Evolutionary conservation across 2,113 vertebrate genomes (phyloP), one percentile per base, ranked within the genome.

Genomic region (Micronycteris hirsuta): DNA sequence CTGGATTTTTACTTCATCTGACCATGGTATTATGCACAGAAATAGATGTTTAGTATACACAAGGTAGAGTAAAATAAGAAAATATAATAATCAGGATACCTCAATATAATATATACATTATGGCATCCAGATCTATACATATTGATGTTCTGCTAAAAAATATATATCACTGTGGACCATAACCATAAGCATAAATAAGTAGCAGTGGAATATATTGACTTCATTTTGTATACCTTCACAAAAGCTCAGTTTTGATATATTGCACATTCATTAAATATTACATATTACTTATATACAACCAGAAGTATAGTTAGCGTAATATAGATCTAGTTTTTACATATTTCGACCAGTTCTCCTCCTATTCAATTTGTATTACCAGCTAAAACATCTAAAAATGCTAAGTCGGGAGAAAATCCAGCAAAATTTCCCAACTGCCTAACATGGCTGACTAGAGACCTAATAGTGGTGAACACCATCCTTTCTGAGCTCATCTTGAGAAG

Each of bases 351-450:
- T 54, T 65, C 56, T 95, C 93, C 41, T 90, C 33, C 19, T 96
- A n/a, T 86, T 19, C 19, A 26, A 95, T 97, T 94, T 97, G 43
- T 93, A 94, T 95, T 96, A 86, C 63, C 84, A 86, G 89, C 65
- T 84, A 70, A 94, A 85, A 58, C 38, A 91, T 43, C 36, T 38
- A 96, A 97, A 98, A 97, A 94, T 96, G 49, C 28, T 52, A 84
- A 41, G 76, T 0, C 3, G 92, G 38, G 80, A 81, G 89, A 96
- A 96, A 93, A 41, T 61, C 76, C 33, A 26, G 6, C 45, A 68
- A 96, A 14, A 96, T 96, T 93, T 97, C 91, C 83, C 56, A 96
- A 17, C 56, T 89, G 82, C 90, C 78, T 96, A 41, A 4, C 8
- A 2, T 88, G 45, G n/a, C 82, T 97, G 84, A 95, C 80, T 92